Conservation (phyloP, 1,140 invertebrate species). For the Heliconius hewitsoni region DNA sequence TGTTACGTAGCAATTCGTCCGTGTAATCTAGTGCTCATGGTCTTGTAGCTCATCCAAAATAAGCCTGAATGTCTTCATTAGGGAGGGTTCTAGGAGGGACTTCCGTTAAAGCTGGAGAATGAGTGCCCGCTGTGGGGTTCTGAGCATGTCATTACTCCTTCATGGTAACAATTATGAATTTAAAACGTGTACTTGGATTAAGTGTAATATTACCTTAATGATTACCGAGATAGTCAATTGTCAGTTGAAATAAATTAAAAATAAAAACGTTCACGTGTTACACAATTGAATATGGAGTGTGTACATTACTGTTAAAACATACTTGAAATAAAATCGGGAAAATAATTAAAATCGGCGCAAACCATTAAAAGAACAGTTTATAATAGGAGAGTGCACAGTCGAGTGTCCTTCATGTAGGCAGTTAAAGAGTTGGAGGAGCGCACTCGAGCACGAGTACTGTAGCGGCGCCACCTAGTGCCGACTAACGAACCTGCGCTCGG, state of each 20-base stretch:
- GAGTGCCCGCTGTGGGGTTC: constrained; percentile 40
- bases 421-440: constrained; percentile 80
- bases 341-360: constrained; percentile 79
- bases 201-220: constrained; percentile 27
- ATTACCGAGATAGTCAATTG: constrained; percentile 11
- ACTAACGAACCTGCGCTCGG: constrained; percentile 66
- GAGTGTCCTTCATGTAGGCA: constrained; percentile 80
- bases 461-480: constrained; percentile 68
- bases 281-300: constrained; percentile 36
- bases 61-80: constrained; percentile 59
- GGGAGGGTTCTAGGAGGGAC: constrained; percentile 33
- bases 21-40: constrained; percentile 43
- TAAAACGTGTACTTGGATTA: constrained; percentile 21
- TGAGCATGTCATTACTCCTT: constrained; percentile 48
- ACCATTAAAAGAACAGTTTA: constrained; percentile 81
- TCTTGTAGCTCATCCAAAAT: constrained; percentile 35
- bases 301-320: constrained; percentile 42
- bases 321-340: constrained; percentile 61
- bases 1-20: constrained; percentile 41
- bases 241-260: constrained; percentile 34
- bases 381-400: constrained; percentile 77
- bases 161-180: constrained; percentile 31
- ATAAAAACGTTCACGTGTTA: constrained; percentile 35
- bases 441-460: constrained; percentile 75
- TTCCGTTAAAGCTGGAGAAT: constrained; percentile 16